Evolutionary conservation across 2,113 vertebrate genomes (phyloP).

Genomic region (Eubucco bourcierii): DNA sequence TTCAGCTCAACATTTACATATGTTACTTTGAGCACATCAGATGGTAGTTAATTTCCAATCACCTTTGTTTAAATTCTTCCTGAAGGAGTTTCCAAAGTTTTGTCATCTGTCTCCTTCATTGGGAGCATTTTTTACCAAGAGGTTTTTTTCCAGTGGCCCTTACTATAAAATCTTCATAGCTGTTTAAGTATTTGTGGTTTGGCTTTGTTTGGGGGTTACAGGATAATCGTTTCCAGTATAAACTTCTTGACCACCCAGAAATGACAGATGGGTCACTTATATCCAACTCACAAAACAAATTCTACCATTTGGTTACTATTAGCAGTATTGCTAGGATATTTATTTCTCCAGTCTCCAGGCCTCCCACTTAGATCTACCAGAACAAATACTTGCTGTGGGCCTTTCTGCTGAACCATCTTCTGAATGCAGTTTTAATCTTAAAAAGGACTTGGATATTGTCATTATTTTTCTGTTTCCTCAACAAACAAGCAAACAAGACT

Average conservation of each 20-base stretch:
- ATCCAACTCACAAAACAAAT: background rate
- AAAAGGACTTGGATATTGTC: background rate
- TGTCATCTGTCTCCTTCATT: background rate
- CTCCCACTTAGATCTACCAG: background rate
- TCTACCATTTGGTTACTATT: background rate
- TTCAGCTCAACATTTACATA: background rate
- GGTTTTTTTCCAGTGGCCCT: background rate
- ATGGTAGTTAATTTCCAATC: background rate
- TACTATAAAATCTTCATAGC: background rate
- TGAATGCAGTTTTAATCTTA: background rate
- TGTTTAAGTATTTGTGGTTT: constrained; percentile 30
- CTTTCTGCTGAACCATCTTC: background rate
- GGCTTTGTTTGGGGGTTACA: background rate
- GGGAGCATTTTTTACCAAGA: background rate
- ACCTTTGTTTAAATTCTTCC: background rate
- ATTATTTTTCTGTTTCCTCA: background rate
- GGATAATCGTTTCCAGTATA: background rate
- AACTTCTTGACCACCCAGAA: constrained; percentile 39
- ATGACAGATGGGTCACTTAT: background rate
- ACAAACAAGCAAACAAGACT: background rate
- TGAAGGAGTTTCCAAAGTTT: background rate
- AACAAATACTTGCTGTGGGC: background rate
- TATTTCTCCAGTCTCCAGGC: background rate
- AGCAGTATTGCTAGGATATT: background rate
- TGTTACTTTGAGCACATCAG: background rate